Evolutionary conservation across 2,113 vertebrate species (phyloP), one percentile per base, ranked within the genome.

Genomic region (Chionis minor): DNA sequence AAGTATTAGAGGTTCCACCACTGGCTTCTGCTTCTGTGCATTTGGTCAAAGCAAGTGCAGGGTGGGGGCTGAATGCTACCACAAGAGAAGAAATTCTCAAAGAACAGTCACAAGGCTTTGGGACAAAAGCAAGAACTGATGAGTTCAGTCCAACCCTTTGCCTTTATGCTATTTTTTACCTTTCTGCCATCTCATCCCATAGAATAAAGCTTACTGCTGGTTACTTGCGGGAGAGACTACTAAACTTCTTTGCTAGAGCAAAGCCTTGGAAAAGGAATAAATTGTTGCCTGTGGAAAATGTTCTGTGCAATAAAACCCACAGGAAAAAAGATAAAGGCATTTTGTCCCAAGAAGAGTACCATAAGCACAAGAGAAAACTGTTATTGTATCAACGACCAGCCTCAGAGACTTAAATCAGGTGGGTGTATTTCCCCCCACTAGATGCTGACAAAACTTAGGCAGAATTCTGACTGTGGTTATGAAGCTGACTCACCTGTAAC

Each of bases 401-500:
- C 56, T 61, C 44, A 61, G 30, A 81, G 33, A 62, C 19, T 93
- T 78, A 88, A 71, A 75, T 5, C 7, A 52, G 14, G 9, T 12
- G 21, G 16, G 17, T 67, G 30, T 23, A n/a, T 38, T 79, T 93
- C 47, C 38, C 20, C 92, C 55, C 21, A 22, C 71, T 17, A 84
- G 33, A 52, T 28, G 18, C 18, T 72, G 44, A 54, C 58, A 30
- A 51, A 94, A 63, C 28, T 62, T 7, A 21, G 11, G n/a, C n/a
- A 72, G 56, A 84, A 78, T 71, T 27, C 81, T 67, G 58, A 35
- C n/a, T 22, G 30, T 38, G 47, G 54, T 55, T 55, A 33, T 40
- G 38, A 73, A 91, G 81, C n/a, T 3, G 1, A 45, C 88, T 95
- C 96, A 99, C 99, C 99, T 99, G 99, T 69, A 99, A 96, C 80